Conservation (phyloP, 2,797 vertebrate genomes). For the Distichodus sexfasciatus region DNA sequence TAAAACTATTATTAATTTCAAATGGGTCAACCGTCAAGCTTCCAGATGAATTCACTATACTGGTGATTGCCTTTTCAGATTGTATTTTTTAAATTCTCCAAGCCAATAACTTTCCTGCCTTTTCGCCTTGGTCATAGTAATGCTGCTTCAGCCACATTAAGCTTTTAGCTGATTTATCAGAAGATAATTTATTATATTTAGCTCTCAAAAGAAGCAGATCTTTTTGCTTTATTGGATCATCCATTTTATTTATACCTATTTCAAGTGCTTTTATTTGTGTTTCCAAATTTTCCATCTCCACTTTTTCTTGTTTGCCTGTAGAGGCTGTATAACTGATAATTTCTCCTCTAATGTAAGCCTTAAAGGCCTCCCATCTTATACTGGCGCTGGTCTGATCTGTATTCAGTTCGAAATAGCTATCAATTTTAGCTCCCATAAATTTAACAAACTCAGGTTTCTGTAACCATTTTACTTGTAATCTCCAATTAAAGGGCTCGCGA, state of each 20-base stretch:
- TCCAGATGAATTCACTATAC: neutral
- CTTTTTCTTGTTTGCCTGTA: neutral
- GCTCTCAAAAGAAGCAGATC: constrained; percentile 8
- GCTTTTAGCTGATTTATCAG: constrained; percentile 14
- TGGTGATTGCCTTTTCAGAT: constrained; percentile 21
- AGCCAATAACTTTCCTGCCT: constrained; percentile 30
- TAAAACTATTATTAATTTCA: constrained; percentile 27
- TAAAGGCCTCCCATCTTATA: constrained; percentile 29
- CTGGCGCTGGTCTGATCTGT: constrained; percentile 11
- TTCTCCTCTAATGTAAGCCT: constrained; percentile 16
- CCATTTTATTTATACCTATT: neutral
- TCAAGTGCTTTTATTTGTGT: constrained; percentile 18
- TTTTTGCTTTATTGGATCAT: neutral
- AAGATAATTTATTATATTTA: constrained; percentile 26
- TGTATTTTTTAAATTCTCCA: constrained; percentile 35
- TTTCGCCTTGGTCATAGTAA: constrained; percentile 34
- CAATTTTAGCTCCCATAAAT: constrained; percentile 16
- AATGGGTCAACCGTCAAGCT: neutral
- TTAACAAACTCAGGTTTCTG: constrained; percentile 14
- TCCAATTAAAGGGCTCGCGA: no score
- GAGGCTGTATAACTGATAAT: constrained; percentile 23
- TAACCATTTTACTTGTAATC: constrained; percentile 8
- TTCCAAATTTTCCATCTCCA: constrained; percentile 13
- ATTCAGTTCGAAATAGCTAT: constrained; percentile 23
- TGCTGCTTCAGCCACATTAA: constrained; percentile 23